These are phyloP conservation scores for Ditylenchus dipsaci DNA, from an alignment of 1,140 invertebrate genomes.

Conservation along the genomic window DNA sequence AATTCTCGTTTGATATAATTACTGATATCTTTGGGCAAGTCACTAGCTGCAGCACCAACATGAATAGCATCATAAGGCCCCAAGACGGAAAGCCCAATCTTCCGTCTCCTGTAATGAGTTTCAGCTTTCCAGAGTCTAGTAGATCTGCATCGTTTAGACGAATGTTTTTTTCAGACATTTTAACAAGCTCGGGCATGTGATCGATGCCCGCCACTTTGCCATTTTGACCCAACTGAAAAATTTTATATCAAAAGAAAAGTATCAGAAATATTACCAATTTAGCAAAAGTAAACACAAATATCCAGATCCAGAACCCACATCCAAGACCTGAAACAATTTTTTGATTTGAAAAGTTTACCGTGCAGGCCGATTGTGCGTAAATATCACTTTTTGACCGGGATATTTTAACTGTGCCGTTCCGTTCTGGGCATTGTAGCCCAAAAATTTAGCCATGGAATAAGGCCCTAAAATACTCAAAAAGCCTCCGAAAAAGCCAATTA, in stretches of 20 bases:
- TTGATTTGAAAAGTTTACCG: too few species aligned
- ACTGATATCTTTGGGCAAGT: slow-evolving; percentile 71
- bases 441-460: too few species aligned
- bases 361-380: too few species aligned
- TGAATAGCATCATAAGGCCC: slow-evolving; percentile 85
- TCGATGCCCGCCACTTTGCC: slow-evolving; percentile 82
- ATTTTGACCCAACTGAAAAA: slow-evolving; percentile 65
- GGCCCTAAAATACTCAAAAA: too few species aligned
- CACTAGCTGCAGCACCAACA: slow-evolving; percentile 81
- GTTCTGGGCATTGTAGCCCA: too few species aligned
- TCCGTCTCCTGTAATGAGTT: slow-evolving; percentile 74
- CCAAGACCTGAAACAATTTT: slow-evolving; percentile 67
- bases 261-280: slow-evolving; percentile 66
- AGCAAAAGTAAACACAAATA: slow-evolving; percentile 91
- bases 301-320: slow-evolving; percentile 90
- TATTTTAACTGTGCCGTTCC: too few species aligned
- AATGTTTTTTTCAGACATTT: slow-evolving; percentile 73
- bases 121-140: slow-evolving; percentile 66
- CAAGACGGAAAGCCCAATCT: slow-evolving; percentile 69
- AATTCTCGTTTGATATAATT: too few species aligned
- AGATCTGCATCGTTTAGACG: slow-evolving; percentile 70
- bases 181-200: slow-evolving; percentile 79
- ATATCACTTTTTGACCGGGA: too few species aligned
- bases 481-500: too few species aligned
- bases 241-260: slow-evolving; percentile 14